Base-by-base conservation (phyloP, 2,113 vertebrate genomes). In the Corythornis madagascariensis region DNA sequence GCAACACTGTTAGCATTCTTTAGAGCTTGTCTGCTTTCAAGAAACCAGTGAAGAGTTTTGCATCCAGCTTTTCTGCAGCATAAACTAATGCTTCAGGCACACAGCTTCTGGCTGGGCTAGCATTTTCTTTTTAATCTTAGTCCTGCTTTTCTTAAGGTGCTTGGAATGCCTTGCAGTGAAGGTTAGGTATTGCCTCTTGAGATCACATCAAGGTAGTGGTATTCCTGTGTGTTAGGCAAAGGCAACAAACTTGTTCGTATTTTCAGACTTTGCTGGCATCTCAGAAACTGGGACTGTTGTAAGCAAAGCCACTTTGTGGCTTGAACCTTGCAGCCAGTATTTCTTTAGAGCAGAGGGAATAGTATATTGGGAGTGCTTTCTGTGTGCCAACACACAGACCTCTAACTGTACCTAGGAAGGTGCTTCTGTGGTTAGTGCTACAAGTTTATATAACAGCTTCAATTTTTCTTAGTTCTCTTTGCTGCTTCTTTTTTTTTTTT, bases 331-430 rank as follows among this genome's bases (percentile, higher is more conserved):
- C 71, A 80, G 71, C 19, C 79, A 55, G 43, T 53, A 25, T 47
- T 79, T 87, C 71, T 83, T 29, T 48, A 59, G 79, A 80, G 75
- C 82, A 85, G 55, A 91, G 88, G 87, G 55, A 89, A 7, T 24
- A 80, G 42, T 73, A 3, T 50, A 11, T 18, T 80, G 75, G 89
- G 89, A 89, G 10, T 56, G 57, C 60, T 86, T 91, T 63, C 60
- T 77, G 75, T 38, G 38, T 38, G 38, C 38, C 38, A 73, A 88
- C 75, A 83, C 31, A 66, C 88, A 92, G 72, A 77, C 67, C 56
- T 91, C 55, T 52, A 7, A 80, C 64, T 96, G 82, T 92, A 60
- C 42, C 7, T 16, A 52, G 45, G 55, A 88, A 94, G 82, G 94
- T 73, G 71, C 64, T 91, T 88, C 78, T 91, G 79, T 73, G 75